These are phyloP conservation scores for Cecidostiba fungosa DNA, from an alignment of 2,888 invertebrate genomes.

Conservation along the genomic window DNA sequence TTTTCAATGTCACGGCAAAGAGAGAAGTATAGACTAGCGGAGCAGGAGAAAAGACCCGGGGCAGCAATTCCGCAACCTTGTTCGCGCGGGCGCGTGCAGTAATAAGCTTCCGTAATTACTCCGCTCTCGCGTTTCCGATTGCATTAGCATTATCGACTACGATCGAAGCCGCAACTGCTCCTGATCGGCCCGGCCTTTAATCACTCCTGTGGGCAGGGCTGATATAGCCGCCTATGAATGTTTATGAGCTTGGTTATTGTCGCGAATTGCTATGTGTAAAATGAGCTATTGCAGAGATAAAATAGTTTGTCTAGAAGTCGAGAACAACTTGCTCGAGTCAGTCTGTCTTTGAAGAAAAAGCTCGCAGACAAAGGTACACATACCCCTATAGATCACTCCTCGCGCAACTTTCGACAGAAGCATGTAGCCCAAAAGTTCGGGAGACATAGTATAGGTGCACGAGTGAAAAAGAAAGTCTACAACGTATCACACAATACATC, in stretches of 20 bases:
- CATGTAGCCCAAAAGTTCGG: too few species aligned
- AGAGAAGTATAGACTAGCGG: background rate
- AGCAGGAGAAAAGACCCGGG: background rate
- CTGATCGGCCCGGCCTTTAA: slow-evolving; percentile 22
- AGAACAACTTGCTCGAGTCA: too few species aligned
- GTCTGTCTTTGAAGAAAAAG: too few species aligned
- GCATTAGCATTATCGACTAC: slow-evolving; percentile 60
- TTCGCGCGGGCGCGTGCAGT: background rate
- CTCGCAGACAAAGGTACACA: too few species aligned
- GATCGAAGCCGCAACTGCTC: background rate
- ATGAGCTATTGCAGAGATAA: too few species aligned
- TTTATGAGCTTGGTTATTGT: background rate
- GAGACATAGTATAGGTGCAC: too few species aligned
- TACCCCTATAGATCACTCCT: too few species aligned
- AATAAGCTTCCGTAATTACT: slow-evolving; percentile 50
- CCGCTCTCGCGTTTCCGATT: slow-evolving; percentile 51
- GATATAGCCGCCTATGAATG: background rate
- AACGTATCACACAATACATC: too few species aligned
- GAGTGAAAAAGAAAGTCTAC: too few species aligned
- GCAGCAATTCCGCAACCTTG: slow-evolving; percentile 3
- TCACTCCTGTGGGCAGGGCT: background rate
- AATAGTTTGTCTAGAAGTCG: too few species aligned
- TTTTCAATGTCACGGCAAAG: background rate
- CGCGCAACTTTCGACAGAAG: too few species aligned
- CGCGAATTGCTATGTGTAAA: too few species aligned